Percentiles rank a stretch among this genome's conserved stretches.
Evolutionary conservation across 2,113 vertebrate genomes (phyloP).

Genomic region (Hippoglossus stenolepis): DNA sequence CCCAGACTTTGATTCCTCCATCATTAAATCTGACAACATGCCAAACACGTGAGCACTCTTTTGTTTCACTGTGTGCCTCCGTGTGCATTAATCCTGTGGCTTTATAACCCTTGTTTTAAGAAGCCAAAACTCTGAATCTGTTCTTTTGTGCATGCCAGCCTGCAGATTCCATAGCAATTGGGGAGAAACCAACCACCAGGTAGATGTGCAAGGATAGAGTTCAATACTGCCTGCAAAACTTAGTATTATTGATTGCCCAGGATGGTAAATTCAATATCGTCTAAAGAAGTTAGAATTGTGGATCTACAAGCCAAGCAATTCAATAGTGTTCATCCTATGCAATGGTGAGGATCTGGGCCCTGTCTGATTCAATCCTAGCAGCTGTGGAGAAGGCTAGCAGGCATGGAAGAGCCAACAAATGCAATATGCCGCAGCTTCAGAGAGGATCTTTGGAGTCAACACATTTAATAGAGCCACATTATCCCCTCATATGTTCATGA

Average conservation of each 20-base stretch:
- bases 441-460: slow-evolving; percentile 83
- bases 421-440: slow-evolving; percentile 79
- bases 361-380: slow-evolving; percentile 84
- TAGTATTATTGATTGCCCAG: slow-evolving; percentile 84
- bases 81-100: slow-evolving; percentile 45
- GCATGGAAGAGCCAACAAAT: slow-evolving; percentile 81
- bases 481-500: slow-evolving; percentile 83
- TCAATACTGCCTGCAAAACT: slow-evolving; percentile 85
- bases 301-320: slow-evolving; percentile 85
- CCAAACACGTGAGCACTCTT: slow-evolving; percentile 33
- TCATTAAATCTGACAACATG: slow-evolving; percentile 50
- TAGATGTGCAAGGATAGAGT: slow-evolving; percentile 78
- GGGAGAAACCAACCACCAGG: slow-evolving; percentile 73
- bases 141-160: slow-evolving; percentile 71
- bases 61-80: slow-evolving; percentile 54
- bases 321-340: slow-evolving; percentile 83
- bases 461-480: slow-evolving; percentile 83
- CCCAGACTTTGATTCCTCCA: slow-evolving; percentile 27
- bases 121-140: slow-evolving; percentile 58
- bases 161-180: slow-evolving; percentile 78
- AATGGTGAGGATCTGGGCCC: slow-evolving; percentile 80
- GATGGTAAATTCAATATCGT: slow-evolving; percentile 87
- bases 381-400: slow-evolving; percentile 74
- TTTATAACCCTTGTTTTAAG: slow-evolving; percentile 70
- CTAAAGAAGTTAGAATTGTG: slow-evolving; percentile 85